These are phyloP conservation scores for Drosophila lowei DNA, from an alignment of 1,140 invertebrate species.

Conservation along the genomic window DNA sequence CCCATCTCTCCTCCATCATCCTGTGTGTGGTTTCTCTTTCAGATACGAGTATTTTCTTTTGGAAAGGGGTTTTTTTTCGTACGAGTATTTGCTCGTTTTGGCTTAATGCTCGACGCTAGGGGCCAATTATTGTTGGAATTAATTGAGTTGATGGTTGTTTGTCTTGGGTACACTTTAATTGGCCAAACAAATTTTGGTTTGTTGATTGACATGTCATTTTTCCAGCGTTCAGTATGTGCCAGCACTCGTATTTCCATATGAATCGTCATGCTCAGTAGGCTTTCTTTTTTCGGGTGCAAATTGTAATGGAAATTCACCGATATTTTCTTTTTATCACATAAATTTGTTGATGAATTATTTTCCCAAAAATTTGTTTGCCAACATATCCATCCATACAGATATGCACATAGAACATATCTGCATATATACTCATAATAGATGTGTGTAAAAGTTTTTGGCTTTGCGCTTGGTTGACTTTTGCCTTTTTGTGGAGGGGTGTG, in stretches of 20 bases:
- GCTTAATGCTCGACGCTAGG: slow-evolving; percentile 7
- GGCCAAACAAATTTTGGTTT: slow-evolving; percentile 14
- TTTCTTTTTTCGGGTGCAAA: background rate
- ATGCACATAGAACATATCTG: background rate
- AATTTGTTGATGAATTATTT: slow-evolving; percentile 24
- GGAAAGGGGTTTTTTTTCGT: background rate
- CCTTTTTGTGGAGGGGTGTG: slow-evolving; percentile 16
- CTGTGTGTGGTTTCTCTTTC: slow-evolving; percentile 5
- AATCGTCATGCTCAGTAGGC: background rate
- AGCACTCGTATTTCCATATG: slow-evolving; percentile 18
- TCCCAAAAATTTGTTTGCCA: slow-evolving; percentile 20
- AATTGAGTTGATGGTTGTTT: slow-evolving; percentile 23
- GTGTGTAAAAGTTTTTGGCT: slow-evolving; percentile 40
- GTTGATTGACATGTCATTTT: too few relatives aligned
- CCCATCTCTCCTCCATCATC: background rate
- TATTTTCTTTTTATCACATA: slow-evolving; percentile 27
- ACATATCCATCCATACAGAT: too few relatives aligned
- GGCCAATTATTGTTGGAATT: slow-evolving; percentile 29
- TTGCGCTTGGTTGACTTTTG: slow-evolving; percentile 25
- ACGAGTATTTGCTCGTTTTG: slow-evolving; percentile 16
- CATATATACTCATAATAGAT: background rate
- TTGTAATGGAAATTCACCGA: slow-evolving; percentile 12
- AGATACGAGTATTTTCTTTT: slow-evolving; percentile 17
- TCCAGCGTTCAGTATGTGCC: too few relatives aligned
- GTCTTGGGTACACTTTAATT: slow-evolving; percentile 23